Percentiles rank a stretch among this genome's conserved stretches.
phyloP scores from a whole-genome alignment of 2,888 invertebrate species.

The Plebejus melissa region DNA sequence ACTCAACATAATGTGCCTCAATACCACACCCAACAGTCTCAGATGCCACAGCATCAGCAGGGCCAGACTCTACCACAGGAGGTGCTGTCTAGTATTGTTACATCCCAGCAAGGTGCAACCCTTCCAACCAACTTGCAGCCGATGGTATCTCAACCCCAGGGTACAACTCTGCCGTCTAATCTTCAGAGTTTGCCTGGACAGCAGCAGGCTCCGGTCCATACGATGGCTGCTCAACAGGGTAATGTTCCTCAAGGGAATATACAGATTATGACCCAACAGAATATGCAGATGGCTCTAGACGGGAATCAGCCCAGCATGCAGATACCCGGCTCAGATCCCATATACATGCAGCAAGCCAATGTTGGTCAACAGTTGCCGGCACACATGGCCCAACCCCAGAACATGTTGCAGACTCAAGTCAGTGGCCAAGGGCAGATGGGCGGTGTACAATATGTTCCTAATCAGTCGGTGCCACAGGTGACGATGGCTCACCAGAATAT shows the following conservation, averaged over 20 bases:
- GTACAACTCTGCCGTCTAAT: slow-evolving; percentile 81
- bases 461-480: slow-evolving; percentile 63
- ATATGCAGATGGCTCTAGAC: slow-evolving; percentile 77
- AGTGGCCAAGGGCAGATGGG: slow-evolving; percentile 69
- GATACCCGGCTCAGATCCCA: slow-evolving; percentile 75
- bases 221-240: slow-evolving; percentile 73
- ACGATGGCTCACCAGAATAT: slow-evolving; percentile 73
- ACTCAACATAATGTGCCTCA: slow-evolving; percentile 73
- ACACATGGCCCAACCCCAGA: slow-evolving; percentile 67
- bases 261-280: slow-evolving; percentile 78
- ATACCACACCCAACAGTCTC: slow-evolving; percentile 71
- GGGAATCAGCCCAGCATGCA: slow-evolving; percentile 77
- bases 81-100: slow-evolving; percentile 71
- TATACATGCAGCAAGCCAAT: slow-evolving; percentile 69
- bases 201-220: slow-evolving; percentile 69
- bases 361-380: slow-evolving; percentile 69
- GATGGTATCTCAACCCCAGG: slow-evolving; percentile 73
- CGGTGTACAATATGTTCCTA: slow-evolving; percentile 65
- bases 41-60: slow-evolving; percentile 73
- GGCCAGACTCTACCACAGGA: slow-evolving; percentile 72
- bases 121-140: slow-evolving; percentile 67
- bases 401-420: slow-evolving; percentile 68
- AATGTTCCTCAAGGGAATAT: slow-evolving; percentile 79
- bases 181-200: slow-evolving; percentile 73
- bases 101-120: slow-evolving; percentile 73